Percentiles rank a stretch among this genome's conserved stretches.
Conservation (phyloP, 2,113 vertebrate species). For the Condylura cristata region DNA sequence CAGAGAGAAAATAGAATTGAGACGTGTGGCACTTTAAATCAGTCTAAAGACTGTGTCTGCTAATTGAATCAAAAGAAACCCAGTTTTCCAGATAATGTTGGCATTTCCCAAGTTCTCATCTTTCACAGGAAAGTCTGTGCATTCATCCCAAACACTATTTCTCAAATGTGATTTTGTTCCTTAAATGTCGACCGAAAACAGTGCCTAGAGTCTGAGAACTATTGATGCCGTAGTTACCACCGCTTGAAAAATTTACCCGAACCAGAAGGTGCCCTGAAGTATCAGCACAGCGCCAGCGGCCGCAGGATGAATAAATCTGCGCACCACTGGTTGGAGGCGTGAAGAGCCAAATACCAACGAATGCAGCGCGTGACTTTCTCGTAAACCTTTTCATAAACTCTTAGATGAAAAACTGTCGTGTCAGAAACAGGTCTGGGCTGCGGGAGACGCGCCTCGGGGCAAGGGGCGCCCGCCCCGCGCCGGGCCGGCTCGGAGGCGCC, state of each 20-base stretch:
- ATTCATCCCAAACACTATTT: neutral
- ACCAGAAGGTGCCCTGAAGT: neutral
- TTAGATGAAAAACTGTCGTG: neutral
- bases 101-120: neutral
- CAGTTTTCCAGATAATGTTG: neutral
- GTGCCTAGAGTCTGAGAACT: neutral
- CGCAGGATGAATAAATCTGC: neutral
- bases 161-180: neutral
- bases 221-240: neutral
- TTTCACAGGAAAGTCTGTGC: neutral
- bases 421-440: neutral
- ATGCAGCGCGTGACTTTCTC: neutral
- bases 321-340: neutral
- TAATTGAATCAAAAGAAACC: conserved; percentile 46
- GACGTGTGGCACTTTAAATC: neutral
- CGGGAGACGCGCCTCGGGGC: too few relatives aligned
- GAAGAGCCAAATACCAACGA: neutral
- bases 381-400: neutral
- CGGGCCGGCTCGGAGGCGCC: too few relatives aligned
- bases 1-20: conserved; percentile 43
- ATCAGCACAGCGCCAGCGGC: neutral
- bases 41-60: neutral
- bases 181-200: neutral
- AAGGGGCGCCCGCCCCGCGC: too few relatives aligned
- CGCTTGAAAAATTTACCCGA: neutral